Conservation (phyloP, 1,140 invertebrate genomes). For the Ceratina calcarata region DNA sequence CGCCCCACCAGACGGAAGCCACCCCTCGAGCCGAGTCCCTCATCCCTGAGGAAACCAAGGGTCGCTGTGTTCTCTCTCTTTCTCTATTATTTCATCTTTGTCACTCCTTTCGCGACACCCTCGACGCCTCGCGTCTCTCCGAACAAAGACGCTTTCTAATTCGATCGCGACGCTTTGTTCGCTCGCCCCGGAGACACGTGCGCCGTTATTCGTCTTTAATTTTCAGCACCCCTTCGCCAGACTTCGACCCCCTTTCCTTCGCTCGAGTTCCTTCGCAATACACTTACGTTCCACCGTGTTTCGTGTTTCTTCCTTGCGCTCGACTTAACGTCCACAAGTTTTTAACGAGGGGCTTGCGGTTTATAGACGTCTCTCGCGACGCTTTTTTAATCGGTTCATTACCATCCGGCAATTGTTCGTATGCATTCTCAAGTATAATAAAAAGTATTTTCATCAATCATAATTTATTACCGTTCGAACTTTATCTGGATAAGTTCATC, state of each 20-base stretch:
- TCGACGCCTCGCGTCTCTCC: slow-evolving; percentile 49
- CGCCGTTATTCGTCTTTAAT: slow-evolving; percentile 53
- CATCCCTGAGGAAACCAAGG: slow-evolving; percentile 66
- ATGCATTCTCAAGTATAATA: no score
- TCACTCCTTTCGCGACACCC: slow-evolving; percentile 25
- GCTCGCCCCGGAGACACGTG: slow-evolving; percentile 45
- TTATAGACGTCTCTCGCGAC: no score
- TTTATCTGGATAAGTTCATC: no score
- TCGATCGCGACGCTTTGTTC: slow-evolving; percentile 73
- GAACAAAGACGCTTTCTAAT: slow-evolving; percentile 76
- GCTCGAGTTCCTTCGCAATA: neutral
- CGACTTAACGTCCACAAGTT: no score
- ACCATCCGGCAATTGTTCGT: no score
- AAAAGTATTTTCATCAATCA: no score
- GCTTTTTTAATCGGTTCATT: no score
- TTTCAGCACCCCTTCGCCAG: slow-evolving; percentile 31
- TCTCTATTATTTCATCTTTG: neutral
- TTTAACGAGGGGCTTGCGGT: no score
- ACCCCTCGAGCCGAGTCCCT: slow-evolving; percentile 59
- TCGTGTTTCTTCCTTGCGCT: neutral
- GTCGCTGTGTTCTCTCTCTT: slow-evolving; percentile 43
- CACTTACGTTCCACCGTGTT: neutral
- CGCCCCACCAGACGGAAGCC: slow-evolving; percentile 40
- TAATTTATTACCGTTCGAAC: no score
- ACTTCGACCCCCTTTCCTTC: neutral